A percentile compares a stretch with the other conserved stretches of the same genome.
Evolutionary conservation across 2,888 invertebrate species (phyloP).

Genomic region (Heliconius sara): DNA sequence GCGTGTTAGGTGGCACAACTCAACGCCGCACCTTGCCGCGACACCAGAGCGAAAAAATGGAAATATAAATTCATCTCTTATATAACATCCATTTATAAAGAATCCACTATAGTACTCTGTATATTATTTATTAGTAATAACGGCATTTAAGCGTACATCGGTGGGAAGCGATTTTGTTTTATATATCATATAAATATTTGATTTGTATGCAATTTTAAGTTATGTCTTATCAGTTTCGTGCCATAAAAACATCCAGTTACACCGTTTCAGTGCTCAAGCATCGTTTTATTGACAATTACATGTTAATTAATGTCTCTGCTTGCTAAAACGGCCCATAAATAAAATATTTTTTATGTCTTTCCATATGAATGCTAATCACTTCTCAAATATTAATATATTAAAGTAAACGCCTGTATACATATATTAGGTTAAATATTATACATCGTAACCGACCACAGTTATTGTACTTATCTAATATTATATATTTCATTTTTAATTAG

Average conservation of each 20-base stretch:
- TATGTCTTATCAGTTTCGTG: background rate
- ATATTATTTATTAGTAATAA: too few relatives aligned
- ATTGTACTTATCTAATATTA: constrained; percentile 18
- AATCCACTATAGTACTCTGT: too few relatives aligned
- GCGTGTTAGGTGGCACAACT: too few relatives aligned
- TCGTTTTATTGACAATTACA: constrained; percentile 6
- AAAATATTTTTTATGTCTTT: background rate
- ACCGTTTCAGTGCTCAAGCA: background rate
- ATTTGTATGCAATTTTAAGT: background rate
- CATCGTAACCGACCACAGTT: background rate
- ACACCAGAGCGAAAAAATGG: too few relatives aligned
- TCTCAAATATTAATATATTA: background rate
- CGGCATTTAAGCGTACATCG: background rate
- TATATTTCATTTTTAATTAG: constrained; percentile 17
- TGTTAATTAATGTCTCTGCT: background rate
- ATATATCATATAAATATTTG: background rate
- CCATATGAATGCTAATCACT: constrained; percentile 1
- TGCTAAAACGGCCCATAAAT: background rate
- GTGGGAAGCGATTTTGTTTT: background rate
- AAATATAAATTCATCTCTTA: too few relatives aligned
- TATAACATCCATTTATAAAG: too few relatives aligned
- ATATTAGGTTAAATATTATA: background rate
- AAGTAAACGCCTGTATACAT: background rate
- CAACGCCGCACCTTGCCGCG: too few relatives aligned
- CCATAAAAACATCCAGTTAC: background rate